Evolutionary conservation across 2,797 vertebrate genomes (phyloP).

Genomic region (Syngnathus rostellatus): DNA sequence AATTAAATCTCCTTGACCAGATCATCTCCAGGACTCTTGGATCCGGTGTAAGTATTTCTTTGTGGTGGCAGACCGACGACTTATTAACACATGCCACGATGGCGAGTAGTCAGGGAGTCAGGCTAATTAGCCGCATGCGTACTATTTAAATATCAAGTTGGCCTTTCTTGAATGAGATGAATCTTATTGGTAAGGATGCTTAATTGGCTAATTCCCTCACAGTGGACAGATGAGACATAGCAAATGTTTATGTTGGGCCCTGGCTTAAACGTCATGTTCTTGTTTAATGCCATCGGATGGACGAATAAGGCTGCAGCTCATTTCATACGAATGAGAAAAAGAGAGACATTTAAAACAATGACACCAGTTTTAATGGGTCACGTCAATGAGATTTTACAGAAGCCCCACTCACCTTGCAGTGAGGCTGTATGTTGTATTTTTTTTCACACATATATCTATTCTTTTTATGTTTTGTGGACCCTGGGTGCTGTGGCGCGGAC

Average conservation of each 20-base stretch:
- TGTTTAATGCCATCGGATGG: not conserved
- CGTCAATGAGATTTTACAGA: slow-evolving; percentile 57
- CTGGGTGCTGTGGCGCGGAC: slow-evolving; percentile 25
- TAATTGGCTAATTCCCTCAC: slow-evolving; percentile 36
- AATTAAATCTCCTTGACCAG: slow-evolving; percentile 42
- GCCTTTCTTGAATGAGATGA: slow-evolving; percentile 28
- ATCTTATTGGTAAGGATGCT: slow-evolving; percentile 23
- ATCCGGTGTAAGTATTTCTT: slow-evolving; percentile 37
- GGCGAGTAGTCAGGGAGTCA: slow-evolving; percentile 21
- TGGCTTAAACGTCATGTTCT: not conserved
- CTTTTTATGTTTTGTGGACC: slow-evolving; percentile 28
- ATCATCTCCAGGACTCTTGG: slow-evolving; percentile 48
- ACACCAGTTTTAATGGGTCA: slow-evolving; percentile 67
- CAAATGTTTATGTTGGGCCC: slow-evolving; percentile 1
- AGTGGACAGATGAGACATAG: not conserved
- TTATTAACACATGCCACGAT: slow-evolving; percentile 42
- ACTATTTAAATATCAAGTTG: slow-evolving; percentile 8
- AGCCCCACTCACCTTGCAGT: slow-evolving; percentile 55
- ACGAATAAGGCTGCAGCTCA: not conserved
- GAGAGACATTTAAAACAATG: slow-evolving; percentile 48
- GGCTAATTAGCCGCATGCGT: slow-evolving; percentile 33
- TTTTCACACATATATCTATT: not conserved
- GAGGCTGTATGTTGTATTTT: slow-evolving; percentile 24
- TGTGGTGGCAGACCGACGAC: slow-evolving; percentile 25
- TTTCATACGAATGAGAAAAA: not conserved